phyloP scores from a whole-genome alignment of 2,888 invertebrate species.

The Caenorhabditis doughertyi region DNA sequence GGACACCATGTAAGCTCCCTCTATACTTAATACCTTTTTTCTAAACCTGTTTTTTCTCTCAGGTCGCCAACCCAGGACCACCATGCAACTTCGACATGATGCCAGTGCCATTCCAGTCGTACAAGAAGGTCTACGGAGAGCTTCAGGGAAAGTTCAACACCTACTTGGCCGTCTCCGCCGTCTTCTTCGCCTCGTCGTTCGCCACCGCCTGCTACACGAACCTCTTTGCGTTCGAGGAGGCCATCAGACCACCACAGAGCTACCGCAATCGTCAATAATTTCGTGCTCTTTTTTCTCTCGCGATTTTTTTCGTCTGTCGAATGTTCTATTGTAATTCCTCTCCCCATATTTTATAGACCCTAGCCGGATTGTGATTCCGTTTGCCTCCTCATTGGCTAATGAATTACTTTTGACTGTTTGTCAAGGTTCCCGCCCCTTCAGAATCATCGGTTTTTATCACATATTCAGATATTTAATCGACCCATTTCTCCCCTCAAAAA shows the following conservation, averaged over 20 bases:
- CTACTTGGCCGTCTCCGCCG: constrained; percentile 69
- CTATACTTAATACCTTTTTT: not conserved
- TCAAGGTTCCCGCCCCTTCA: not conserved
- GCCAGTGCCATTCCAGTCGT: constrained; percentile 76
- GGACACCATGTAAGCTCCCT: constrained; percentile 65
- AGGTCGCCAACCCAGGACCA: constrained; percentile 77
- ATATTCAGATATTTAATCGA: constrained; percentile 6
- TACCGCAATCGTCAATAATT: constrained; percentile 74
- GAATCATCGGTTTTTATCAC: not conserved
- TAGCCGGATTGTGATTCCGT: constrained; percentile 49
- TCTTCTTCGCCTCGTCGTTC: constrained; percentile 61
- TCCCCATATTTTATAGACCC: constrained; percentile 39
- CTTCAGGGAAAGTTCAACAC: constrained; percentile 78
- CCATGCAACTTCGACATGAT: constrained; percentile 74
- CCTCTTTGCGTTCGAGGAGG: constrained; percentile 72
- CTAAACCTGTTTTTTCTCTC: not conserved
- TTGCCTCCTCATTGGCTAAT: constrained; percentile 38
- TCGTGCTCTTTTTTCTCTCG: no score
- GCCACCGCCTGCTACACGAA: constrained; percentile 69
- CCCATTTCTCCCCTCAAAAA: not conserved
- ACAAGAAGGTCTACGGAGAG: constrained; percentile 78
- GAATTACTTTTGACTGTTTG: constrained; percentile 53
- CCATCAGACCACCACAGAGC: constrained; percentile 72
- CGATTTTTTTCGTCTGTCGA: constrained; percentile 3
- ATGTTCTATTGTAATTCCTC: constrained; percentile 28